Base-by-base conservation (phyloP, 2,888 invertebrate genomes). In the Tetheella fluctuosa region DNA sequence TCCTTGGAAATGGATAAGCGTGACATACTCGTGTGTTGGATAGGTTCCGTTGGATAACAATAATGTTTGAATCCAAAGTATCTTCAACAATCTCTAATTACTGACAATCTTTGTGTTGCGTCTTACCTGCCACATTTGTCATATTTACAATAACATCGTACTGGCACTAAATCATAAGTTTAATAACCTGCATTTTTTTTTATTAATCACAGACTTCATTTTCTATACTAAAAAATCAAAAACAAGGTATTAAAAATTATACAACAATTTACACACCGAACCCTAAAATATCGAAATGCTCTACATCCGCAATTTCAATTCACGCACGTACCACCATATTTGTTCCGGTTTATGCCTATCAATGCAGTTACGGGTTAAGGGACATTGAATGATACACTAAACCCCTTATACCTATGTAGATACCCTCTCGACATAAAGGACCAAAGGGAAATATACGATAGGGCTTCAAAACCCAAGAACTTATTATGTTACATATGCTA, bases 271-370 rank as follows among this genome's bases (percentile, higher is more conserved):
- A 37, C 34, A 37, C 37, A 58, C 5, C 28, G 58, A 58, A 53
- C 58, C 53, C 58, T 53, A 53, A 58, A 53, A 53, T 37, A 23
- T 39, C 37, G 37, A 37, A 39, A 52, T 53, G 37, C 37, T 34
- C 53, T 37, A 53, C 58, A 53, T 52, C 23, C 58, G 37, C 23
- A 37, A n/a, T 58, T 58, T 52, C 58, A 34, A 37, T 34, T 34
- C 52, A 53, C 58, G 37, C 23, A 37, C 30, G 52, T 37, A 12
- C 23, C 25, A 30, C n/a, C 53, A 48, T 13, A 37, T 15, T 37
- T 53, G 58, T 53, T 37, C 52, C 53, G 53, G 58, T 20, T n/a
- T 48, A 48, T 17, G 48, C 17, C 20, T 8, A 48, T 20, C 48
- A 48, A 48, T 48, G 48, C 48, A 48, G 17, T 48, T 48, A 48